A percentile compares a stretch with the other conserved stretches of the same genome.
phyloP scores from a whole-genome alignment of 2,888 invertebrate genomes.

The Lasioglossum calceatum region DNA sequence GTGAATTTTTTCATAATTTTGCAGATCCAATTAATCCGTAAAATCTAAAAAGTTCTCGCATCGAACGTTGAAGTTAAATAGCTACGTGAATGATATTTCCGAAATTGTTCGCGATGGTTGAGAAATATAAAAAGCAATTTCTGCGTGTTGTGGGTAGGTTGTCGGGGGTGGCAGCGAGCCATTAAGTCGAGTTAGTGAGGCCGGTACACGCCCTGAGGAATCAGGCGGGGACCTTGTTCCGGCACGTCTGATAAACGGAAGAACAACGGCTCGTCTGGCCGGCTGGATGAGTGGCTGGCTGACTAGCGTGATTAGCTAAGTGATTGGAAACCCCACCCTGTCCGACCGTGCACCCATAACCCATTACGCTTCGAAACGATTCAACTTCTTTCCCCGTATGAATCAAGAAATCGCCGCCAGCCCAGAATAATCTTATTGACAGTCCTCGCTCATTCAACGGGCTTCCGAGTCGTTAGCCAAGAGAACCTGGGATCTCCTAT shows the following conservation, averaged over 20 bases:
- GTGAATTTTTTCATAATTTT: background rate
- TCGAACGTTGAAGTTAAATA: background rate
- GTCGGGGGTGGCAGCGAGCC: constrained; percentile 43
- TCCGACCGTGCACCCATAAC: constrained; percentile 56
- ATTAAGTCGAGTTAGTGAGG: constrained; percentile 68
- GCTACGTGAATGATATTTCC: background rate
- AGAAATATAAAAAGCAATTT: background rate
- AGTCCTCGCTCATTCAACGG: constrained; percentile 11
- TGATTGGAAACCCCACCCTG: constrained; percentile 79
- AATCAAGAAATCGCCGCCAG: constrained; percentile 30
- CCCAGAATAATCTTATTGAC: constrained; percentile 39
- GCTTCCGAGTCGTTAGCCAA: constrained; percentile 27
- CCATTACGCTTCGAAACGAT: constrained; percentile 54
- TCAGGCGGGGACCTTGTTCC: constrained; percentile 64
- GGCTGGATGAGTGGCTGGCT: constrained; percentile 70
- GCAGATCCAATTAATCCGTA: background rate
- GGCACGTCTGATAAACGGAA: constrained; percentile 68
- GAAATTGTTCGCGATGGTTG: background rate
- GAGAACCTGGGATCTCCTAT: background rate
- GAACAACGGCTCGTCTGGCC: constrained; percentile 56
- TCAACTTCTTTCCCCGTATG: constrained; percentile 44
- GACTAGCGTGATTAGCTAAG: constrained; percentile 80
- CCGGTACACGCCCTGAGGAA: constrained; percentile 69
- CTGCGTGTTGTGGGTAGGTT: background rate
- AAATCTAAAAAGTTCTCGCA: background rate